Base-by-base conservation (phyloP, 2,888 invertebrate genomes). In the Hirtodrosophila confusa region DNA sequence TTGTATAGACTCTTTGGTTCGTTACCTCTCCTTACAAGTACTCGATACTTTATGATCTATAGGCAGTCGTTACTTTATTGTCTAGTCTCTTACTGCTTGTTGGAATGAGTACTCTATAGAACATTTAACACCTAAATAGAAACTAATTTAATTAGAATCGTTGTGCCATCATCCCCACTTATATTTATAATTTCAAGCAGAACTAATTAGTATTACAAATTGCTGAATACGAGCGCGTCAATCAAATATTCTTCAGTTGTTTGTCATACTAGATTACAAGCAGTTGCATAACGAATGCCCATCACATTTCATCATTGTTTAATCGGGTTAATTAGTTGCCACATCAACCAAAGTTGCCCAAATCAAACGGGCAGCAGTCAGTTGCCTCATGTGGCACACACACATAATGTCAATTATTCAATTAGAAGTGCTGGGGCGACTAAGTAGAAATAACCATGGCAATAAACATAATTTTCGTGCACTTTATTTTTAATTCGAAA, bases 281-380 rank as follows among this genome's bases (percentile, higher is more conserved):
- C n/a, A 51, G 5, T 37, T 47, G 45, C 35, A 31, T 51, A 61
- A 61, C 45, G 50, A 45, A 41, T 55, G 39, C 11, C 49, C 36
- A 36, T 48, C 39, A 51, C 36, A 47, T 63, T 40, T 54, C 24
- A 35, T 36, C 31, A 49, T 62, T 39, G 37, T 53, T 61, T 56
- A 74, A 71, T 72, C 64, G 48, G 56, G 55, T 56, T 72, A 72
- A 72, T 72, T 72, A 74, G 69, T 48, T 49, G 62, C 39, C 50
- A 45, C 40, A 54, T 35, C 12, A 17, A 11, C 33, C 31, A 43
- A 29, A 67, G 45, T 50, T 72, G 49, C 44, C 41, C 29, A 36
- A 73, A 61, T 72, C 61, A 71, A 70, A 54, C 17, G 41, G 41
- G 7, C 33, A 33, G 43, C 45, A 65, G 31, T 39, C n/a, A 9